A percentile compares a stretch with the other conserved stretches of the same genome.
These are phyloP conservation scores for Sceloporus tristichus DNA, from an alignment of 2,113 vertebrate species.

Conservation along the genomic window DNA sequence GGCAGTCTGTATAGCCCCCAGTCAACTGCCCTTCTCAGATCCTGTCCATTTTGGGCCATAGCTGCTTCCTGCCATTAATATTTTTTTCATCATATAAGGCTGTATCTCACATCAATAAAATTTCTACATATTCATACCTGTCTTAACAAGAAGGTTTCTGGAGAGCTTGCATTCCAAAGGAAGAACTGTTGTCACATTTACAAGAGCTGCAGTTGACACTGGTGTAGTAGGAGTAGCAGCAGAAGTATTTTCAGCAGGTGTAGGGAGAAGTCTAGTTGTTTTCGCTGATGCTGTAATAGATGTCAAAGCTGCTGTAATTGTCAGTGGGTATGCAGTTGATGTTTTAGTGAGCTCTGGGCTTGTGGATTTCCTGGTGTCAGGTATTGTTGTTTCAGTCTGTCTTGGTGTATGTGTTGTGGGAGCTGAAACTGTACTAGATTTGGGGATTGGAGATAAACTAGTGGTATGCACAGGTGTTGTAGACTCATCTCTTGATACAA, in stretches of 20 bases:
- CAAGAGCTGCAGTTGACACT: slow-evolving; percentile 71
- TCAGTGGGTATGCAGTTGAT: slow-evolving; percentile 75
- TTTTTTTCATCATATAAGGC: not conserved
- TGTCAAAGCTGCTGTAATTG: slow-evolving; percentile 79
- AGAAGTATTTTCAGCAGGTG: slow-evolving; percentile 71
- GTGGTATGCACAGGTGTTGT: slow-evolving; percentile 58
- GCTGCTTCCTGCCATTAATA: not conserved
- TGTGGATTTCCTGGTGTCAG: slow-evolving; percentile 63
- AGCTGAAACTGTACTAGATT: slow-evolving; percentile 57
- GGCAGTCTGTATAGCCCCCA: too few species aligned
- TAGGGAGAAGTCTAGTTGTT: slow-evolving; percentile 76
- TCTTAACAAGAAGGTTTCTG: slow-evolving; percentile 89
- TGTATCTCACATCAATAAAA: not conserved
- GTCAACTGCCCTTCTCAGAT: too few species aligned
- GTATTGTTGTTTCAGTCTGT: slow-evolving; percentile 76
- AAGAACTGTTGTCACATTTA: slow-evolving; percentile 82
- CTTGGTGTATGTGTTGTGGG: slow-evolving; percentile 74
- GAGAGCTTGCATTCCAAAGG: slow-evolving; percentile 91
- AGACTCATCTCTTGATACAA: slow-evolving; percentile 72
- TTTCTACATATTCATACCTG: slow-evolving; percentile 78
- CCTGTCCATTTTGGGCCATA: too few species aligned
- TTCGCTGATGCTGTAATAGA: slow-evolving; percentile 82
- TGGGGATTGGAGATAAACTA: slow-evolving; percentile 67
- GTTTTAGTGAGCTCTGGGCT: slow-evolving; percentile 70
- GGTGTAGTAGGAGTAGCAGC: slow-evolving; percentile 69